Percentiles rank a stretch among this genome's conserved stretches.
Evolutionary conservation across 2,113 vertebrate species (phyloP).

Genomic region (Pithys albifrons): DNA sequence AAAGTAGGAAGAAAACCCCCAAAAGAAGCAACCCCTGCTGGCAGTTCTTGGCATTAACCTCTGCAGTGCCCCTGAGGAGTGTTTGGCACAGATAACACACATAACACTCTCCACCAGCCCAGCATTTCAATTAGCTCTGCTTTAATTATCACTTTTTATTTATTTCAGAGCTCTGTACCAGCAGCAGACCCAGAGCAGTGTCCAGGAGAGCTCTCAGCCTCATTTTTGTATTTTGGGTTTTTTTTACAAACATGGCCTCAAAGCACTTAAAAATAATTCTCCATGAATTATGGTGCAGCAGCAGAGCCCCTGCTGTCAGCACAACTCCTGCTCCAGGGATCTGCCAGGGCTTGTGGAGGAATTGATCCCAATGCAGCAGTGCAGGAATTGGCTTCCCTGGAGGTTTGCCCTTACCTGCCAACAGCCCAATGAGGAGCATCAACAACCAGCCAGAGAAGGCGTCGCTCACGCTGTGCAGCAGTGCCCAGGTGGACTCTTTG

Average conservation of each 20-base stretch:
- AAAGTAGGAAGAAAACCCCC: fast-evolving
- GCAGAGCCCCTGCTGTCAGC: neutral
- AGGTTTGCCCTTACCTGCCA: conserved; percentile 82
- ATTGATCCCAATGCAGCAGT: fast-evolving
- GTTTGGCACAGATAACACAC: neutral
- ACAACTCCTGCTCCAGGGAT: neutral
- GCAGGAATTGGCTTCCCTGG: fast-evolving
- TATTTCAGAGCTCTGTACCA: neutral
- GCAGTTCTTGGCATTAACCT: neutral
- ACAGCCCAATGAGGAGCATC: conserved; percentile 93
- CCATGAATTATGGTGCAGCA: fast-evolving
- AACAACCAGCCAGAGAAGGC: conserved; percentile 96
- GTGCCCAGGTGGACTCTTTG: conserved; percentile 86
- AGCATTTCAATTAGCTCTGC: neutral
- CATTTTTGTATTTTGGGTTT: neutral
- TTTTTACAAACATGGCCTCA: neutral
- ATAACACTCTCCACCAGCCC: neutral
- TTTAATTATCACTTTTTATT: neutral
- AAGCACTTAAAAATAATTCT: neutral
- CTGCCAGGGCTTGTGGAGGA: neutral
- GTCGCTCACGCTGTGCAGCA: conserved; percentile 89
- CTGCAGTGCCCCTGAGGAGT: fast-evolving
- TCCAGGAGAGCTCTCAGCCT: neutral
- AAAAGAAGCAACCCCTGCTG: neutral
- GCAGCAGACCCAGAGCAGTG: neutral